phyloP scores from a whole-genome alignment of 64 coral and sea anemone genomes.

The Pocillopora damicornis region DNA sequence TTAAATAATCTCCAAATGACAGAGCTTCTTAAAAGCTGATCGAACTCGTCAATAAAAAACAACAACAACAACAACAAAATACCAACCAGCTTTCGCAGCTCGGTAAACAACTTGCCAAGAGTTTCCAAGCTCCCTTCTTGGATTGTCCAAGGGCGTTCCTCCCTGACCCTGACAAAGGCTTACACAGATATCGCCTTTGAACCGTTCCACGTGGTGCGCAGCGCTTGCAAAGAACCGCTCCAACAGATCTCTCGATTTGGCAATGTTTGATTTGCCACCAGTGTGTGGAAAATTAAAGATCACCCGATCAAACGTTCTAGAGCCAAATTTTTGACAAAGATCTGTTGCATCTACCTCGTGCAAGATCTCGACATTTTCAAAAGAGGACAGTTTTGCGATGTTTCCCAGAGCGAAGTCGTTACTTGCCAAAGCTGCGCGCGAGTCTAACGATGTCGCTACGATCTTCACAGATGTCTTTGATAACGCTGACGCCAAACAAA shows the following conservation, averaged over 20 bases:
- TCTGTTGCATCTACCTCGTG: constrained; percentile 86
- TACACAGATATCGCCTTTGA: constrained; percentile 75
- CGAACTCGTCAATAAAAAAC: no score
- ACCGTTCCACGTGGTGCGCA: constrained; percentile 32
- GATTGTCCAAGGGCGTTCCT: constrained; percentile 76
- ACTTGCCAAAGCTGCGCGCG: constrained; percentile 29
- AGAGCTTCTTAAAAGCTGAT: no score
- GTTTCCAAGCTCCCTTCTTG: constrained; percentile 79
- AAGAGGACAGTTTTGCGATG: constrained; percentile 41
- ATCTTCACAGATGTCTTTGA: constrained; percentile 39
- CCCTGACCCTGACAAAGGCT: constrained; percentile 96
- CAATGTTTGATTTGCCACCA: constrained; percentile 94
- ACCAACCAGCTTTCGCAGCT: constrained; percentile 84
- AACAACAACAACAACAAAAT: neutral
- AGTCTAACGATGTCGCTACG: constrained; percentile 81
- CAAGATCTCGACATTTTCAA: constrained; percentile 55
- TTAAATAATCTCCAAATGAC: no score
- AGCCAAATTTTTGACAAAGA: constrained; percentile 49
- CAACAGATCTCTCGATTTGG: constrained; percentile 77
- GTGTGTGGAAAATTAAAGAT: constrained; percentile 97
- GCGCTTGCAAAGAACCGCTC: constrained; percentile 84
- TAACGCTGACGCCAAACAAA: constrained; percentile 58
- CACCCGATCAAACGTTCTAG: constrained; percentile 64
- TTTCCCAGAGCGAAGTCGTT: constrained; percentile 78
- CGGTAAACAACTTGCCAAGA: constrained; percentile 92